Percentiles rank a stretch among this genome's conserved stretches.
phyloP scores from a whole-genome alignment of 2,113 vertebrate genomes.

The Mirza zaza region DNA sequence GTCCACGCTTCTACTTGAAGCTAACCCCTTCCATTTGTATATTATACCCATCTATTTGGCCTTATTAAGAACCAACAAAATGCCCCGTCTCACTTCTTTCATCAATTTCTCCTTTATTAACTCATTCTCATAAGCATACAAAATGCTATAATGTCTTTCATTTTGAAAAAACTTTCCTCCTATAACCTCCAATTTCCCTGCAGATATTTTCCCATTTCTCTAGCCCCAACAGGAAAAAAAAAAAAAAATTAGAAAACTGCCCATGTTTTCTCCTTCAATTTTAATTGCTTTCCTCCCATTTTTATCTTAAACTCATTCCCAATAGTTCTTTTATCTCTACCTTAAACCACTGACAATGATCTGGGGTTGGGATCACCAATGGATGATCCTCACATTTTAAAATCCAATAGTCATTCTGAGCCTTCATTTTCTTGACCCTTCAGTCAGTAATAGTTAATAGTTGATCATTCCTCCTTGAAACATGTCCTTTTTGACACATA shows the following conservation, averaged over 20 bases:
- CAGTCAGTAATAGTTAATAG: not conserved
- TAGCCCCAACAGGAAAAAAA: not conserved
- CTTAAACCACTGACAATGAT: constrained; percentile 21
- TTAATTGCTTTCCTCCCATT: not conserved
- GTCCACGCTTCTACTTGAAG: not conserved
- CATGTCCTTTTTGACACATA: not conserved
- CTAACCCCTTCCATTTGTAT: not conserved
- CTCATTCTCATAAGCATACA: not conserved
- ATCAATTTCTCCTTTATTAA: not conserved
- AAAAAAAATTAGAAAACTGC: not conserved
- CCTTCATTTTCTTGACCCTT: not conserved
- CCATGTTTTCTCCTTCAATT: not conserved
- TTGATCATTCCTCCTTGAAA: not conserved
- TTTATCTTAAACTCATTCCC: not conserved
- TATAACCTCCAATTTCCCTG: not conserved
- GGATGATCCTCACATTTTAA: not conserved
- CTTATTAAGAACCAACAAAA: not conserved
- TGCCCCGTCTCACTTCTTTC: not conserved
- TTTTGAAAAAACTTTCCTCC: not conserved
- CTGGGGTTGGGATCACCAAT: not conserved
- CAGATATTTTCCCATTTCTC: not conserved
- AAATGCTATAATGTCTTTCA: not conserved
- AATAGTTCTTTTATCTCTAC: not conserved
- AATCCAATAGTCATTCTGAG: not conserved
- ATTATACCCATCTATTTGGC: not conserved